Conservation (phyloP, 2,888 invertebrate species). For the Eristalinus aeneus region DNA sequence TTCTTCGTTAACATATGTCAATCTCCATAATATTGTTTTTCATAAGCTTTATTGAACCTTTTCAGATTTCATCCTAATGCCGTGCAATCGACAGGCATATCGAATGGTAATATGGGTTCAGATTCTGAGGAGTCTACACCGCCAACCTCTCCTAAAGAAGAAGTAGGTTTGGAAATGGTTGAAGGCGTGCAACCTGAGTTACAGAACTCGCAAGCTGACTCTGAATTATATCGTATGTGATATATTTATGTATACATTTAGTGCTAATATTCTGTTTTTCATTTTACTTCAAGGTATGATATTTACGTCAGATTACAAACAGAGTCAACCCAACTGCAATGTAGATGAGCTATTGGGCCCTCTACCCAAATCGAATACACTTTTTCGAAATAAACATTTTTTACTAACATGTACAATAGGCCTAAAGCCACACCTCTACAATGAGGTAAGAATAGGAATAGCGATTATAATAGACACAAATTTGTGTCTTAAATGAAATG, state of each 20-base stretch:
- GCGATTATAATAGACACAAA: too few species aligned
- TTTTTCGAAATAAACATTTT: conserved; percentile 83
- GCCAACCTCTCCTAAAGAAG: conserved; percentile 71
- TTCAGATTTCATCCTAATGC: conserved; percentile 26
- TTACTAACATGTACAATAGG: conserved; percentile 83
- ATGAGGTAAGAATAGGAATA: conserved; percentile 36
- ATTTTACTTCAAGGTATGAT: conserved; percentile 66
- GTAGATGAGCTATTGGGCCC: conserved; percentile 82
- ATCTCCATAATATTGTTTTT: too few species aligned
- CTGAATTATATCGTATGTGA: conserved; percentile 81
- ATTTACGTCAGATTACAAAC: conserved; percentile 71
- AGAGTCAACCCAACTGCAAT: conserved; percentile 58
- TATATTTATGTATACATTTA: not conserved
- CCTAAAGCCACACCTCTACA: conserved; percentile 65
- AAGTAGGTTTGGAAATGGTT: conserved; percentile 79
- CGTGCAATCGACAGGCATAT: conserved; percentile 25
- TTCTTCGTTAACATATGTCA: conserved; percentile 30
- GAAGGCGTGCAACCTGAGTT: conserved; percentile 83
- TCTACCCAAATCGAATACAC: conserved; percentile 80
- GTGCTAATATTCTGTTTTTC: not conserved
- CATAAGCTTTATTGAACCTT: not conserved
- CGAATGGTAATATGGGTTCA: conserved; percentile 71
- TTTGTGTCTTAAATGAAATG: too few species aligned
- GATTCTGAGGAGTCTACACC: conserved; percentile 74
- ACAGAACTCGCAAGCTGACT: conserved; percentile 82